Evolutionary conservation across 2,888 invertebrate species (phyloP).

Genomic region (Quadriops clusia): DNA sequence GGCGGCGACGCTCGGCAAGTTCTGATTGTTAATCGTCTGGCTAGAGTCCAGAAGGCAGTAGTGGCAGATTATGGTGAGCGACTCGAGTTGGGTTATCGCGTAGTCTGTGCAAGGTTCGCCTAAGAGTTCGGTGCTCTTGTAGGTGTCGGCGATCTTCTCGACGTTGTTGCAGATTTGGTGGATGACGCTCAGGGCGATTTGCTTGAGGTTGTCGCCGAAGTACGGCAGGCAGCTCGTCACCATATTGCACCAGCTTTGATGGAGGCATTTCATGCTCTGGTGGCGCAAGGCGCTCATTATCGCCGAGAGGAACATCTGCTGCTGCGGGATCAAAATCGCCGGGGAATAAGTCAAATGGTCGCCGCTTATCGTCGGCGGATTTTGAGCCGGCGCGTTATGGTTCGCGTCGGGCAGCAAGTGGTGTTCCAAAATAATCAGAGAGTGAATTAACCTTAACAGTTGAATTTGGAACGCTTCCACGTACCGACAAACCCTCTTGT

Average conservation of each 20-base stretch:
- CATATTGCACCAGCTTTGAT: conserved; percentile 73
- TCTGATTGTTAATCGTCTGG: conserved; percentile 31
- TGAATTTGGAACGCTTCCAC: conserved; percentile 60
- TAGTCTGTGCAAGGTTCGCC: conserved; percentile 61
- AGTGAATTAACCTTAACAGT: conserved; percentile 51
- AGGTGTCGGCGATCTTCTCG: conserved; percentile 38
- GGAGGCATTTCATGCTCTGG: conserved; percentile 57
- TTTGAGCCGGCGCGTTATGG: conserved; percentile 8
- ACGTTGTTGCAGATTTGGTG: conserved; percentile 71
- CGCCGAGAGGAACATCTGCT: conserved; percentile 72
- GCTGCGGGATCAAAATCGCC: conserved; percentile 59
- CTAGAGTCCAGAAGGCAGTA: conserved; percentile 62
- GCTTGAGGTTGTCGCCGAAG: conserved; percentile 62
- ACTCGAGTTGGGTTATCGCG: conserved; percentile 64
- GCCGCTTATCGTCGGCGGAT: conserved; percentile 20
- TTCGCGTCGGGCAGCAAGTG: conserved; percentile 41
- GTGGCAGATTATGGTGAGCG: conserved; percentile 65
- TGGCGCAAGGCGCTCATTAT: conserved; percentile 64
- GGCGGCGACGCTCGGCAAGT: conserved; percentile 21
- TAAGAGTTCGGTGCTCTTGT: conserved; percentile 28
- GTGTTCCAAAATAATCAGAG: conserved; percentile 64
- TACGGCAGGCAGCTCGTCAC: conserved; percentile 71
- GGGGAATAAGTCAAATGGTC: conserved; percentile 48
- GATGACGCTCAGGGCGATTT: conserved; percentile 64
- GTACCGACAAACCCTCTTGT: conserved; percentile 47